A percentile compares a stretch with the other conserved stretches of the same genome.
phyloP scores from a whole-genome alignment of 2,888 invertebrate genomes.

The Alloscopus bannaensis region DNA sequence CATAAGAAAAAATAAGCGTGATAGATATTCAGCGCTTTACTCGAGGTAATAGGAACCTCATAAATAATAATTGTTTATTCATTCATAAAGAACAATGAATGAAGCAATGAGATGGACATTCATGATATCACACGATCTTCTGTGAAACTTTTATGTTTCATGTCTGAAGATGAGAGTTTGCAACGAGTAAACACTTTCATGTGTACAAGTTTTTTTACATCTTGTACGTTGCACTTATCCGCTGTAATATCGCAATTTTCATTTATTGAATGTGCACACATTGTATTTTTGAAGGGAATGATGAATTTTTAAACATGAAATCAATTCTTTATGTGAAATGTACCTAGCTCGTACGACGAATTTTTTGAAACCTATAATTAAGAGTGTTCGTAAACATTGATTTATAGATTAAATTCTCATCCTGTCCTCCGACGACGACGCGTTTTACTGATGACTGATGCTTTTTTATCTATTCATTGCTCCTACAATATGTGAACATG shows the following conservation, averaged over 20 bases:
- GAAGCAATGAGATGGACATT: slow-evolving; percentile 42
- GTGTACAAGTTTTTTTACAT: no score
- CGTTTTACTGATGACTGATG: slow-evolving; percentile 20
- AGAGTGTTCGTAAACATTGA: slow-evolving; percentile 62
- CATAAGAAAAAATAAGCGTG: no score
- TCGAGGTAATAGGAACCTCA: slow-evolving; percentile 14
- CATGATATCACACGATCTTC: slow-evolving; percentile 33
- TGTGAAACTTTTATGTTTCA: no score
- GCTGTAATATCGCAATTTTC: no score
- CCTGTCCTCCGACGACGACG: slow-evolving; percentile 26
- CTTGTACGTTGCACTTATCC: neutral
- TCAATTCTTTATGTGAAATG: slow-evolving; percentile 13
- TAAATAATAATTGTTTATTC: slow-evolving; percentile 59
- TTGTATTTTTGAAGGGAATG: no score
- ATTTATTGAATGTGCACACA: no score
- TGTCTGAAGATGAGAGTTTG: no score
- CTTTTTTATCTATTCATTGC: slow-evolving; percentile 7
- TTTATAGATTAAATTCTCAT: slow-evolving; percentile 66
- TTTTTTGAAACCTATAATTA: slow-evolving; percentile 62
- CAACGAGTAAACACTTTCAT: no score
- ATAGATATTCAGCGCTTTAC: no score
- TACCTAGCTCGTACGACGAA: slow-evolving; percentile 15
- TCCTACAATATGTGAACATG: neutral
- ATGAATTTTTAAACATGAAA: no score
- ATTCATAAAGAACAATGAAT: slow-evolving; percentile 55